phyloP scores from a whole-genome alignment of 2,797 vertebrate species.

The Chromis chromis region DNA sequence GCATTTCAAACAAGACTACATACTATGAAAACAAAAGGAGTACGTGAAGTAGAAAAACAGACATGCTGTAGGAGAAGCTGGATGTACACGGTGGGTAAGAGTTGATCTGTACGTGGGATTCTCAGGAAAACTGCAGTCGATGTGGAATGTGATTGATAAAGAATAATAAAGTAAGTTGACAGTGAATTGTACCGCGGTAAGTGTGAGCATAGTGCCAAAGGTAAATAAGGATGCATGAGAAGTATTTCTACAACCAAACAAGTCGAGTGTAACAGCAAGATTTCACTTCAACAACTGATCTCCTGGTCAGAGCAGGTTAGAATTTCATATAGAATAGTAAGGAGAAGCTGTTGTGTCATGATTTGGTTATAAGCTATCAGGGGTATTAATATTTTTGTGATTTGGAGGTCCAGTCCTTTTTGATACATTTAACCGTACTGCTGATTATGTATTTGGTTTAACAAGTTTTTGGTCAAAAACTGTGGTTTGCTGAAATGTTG shows the following conservation, averaged over 20 bases:
- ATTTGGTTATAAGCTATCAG: conserved; percentile 75
- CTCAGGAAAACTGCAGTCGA: conserved; percentile 73
- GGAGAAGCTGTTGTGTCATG: conserved; percentile 31
- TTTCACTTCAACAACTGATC: conserved; percentile 20
- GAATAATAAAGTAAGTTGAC: conserved; percentile 7
- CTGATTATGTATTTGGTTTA: conserved; percentile 74
- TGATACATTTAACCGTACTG: conserved; percentile 45
- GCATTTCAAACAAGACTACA: conserved; percentile 89
- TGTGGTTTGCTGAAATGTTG: conserved; percentile 67
- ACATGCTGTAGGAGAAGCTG: conserved; percentile 62
- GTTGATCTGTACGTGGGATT: conserved; percentile 54
- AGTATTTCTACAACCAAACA: conserved; percentile 33
- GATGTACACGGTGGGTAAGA: conserved; percentile 47
- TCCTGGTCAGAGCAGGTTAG: conserved; percentile 4
- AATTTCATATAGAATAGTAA: conserved; percentile 1
- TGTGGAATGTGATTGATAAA: conserved; percentile 78
- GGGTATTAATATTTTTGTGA: conserved; percentile 33
- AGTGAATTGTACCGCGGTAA: conserved; percentile 36
- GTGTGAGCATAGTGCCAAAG: conserved; percentile 11
- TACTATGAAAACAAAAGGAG: conserved; percentile 76
- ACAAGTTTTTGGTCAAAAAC: conserved; percentile 82
- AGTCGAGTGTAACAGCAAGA: conserved; percentile 12
- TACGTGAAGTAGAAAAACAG: conserved; percentile 78
- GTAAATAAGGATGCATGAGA: conserved; percentile 13
- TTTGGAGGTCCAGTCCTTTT: conserved; percentile 41